A percentile compares a stretch with the other conserved stretches of the same genome.
Conservation (phyloP, 2,888 invertebrate species). For the Synanthedon vespiformis region DNA sequence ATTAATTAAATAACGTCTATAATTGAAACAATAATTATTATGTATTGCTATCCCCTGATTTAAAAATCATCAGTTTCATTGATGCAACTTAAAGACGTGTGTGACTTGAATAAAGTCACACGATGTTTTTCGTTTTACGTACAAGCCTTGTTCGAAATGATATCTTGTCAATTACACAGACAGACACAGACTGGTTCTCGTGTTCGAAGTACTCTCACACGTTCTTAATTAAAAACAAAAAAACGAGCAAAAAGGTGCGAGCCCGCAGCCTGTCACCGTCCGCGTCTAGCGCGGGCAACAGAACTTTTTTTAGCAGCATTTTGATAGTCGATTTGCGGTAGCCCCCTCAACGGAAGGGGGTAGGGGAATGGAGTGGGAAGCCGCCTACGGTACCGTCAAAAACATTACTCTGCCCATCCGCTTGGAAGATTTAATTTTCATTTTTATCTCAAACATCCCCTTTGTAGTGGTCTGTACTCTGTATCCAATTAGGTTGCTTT, state of each 20-base stretch:
- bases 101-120: too few relatives aligned
- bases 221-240: conserved; percentile 27
- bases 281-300: conserved; percentile 32
- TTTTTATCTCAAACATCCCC: conserved; percentile 71
- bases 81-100: too few relatives aligned
- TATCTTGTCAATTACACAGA: too few relatives aligned
- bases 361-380: conserved; percentile 6
- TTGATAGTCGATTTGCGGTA: conserved; percentile 67
- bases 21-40: too few relatives aligned
- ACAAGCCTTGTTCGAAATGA: too few relatives aligned
- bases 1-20: too few relatives aligned
- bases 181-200: too few relatives aligned
- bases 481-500: conserved; percentile 69
- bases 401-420: conserved; percentile 70
- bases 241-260: conserved; percentile 28
- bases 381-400: conserved; percentile 63
- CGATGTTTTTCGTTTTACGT: too few relatives aligned
- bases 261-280: conserved; percentile 47
- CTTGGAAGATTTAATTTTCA: conserved; percentile 72
- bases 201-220: too few relatives aligned
- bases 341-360: conserved; percentile 13
- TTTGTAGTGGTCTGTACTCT: conserved; percentile 67
- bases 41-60: too few relatives aligned
- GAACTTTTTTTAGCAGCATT: conserved; percentile 61
- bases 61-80: too few relatives aligned